Conservation (phyloP, 1,140 invertebrate genomes). For the Pseudachorutes palmiensis region DNA sequence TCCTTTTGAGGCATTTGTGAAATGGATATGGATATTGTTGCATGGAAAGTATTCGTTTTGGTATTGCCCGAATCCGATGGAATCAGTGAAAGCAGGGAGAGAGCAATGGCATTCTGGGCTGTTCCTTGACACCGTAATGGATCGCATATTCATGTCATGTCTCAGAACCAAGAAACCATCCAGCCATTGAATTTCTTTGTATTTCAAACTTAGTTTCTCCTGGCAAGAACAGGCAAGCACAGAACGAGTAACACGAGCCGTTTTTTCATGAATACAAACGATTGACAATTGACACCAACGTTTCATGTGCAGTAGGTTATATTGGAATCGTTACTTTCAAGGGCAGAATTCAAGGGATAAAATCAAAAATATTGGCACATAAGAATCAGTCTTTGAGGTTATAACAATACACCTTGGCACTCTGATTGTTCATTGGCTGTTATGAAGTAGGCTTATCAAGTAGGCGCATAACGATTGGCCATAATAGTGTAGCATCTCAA, state of each 20-base stretch:
- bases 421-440: too few relatives aligned
- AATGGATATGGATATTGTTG: not conserved
- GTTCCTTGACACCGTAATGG: conserved; percentile 19
- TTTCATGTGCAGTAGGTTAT: conserved; percentile 8
- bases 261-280: conserved; percentile 36
- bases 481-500: too few relatives aligned
- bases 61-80: not conserved
- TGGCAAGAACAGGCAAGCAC: not conserved
- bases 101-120: not conserved
- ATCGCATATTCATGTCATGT: conserved; percentile 21
- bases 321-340: not conserved
- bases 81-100: not conserved
- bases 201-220: not conserved
- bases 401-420: too few relatives aligned
- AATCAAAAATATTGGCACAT: too few relatives aligned
- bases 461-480: too few relatives aligned
- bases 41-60: not conserved
- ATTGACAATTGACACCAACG: conserved; percentile 35
- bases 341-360: too few relatives aligned
- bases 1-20: not conserved
- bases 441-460: too few relatives aligned
- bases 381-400: not conserved
- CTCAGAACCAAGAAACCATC: conserved; percentile 1
- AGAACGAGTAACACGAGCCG: not conserved
- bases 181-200: conserved; percentile 2